phyloP scores from a whole-genome alignment of 64 coral and sea anemone genomes.

The Pocillopora verrucosa region DNA sequence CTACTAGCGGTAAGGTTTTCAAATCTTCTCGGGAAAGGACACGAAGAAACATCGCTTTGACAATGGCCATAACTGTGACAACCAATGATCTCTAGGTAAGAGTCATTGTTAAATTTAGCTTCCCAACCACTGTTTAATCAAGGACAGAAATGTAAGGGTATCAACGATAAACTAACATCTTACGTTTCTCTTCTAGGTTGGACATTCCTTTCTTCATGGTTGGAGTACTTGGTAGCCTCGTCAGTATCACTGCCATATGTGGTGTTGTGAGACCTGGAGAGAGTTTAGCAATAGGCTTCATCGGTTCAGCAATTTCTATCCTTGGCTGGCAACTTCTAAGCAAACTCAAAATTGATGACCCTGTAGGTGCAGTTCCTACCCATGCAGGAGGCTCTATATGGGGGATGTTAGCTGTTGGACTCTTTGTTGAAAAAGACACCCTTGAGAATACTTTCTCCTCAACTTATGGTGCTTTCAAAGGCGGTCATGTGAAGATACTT shows the following conservation, averaged over 20 bases:
- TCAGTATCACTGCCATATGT: slow-evolving; percentile 94
- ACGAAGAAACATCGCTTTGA: too few relatives aligned
- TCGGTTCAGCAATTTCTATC: slow-evolving; percentile 78
- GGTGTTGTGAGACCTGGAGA: slow-evolving; percentile 88
- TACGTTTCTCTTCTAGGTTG: slow-evolving; percentile 30
- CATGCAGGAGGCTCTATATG: slow-evolving; percentile 87
- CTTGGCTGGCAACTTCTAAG: slow-evolving; percentile 78
- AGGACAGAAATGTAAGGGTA: too few relatives aligned
- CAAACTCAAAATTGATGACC: slow-evolving; percentile 74
- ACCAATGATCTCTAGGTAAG: too few relatives aligned
- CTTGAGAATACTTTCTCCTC: slow-evolving; percentile 65
- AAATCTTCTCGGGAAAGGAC: too few relatives aligned
- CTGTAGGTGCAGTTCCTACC: slow-evolving; percentile 78
- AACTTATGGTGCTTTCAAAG: slow-evolving; percentile 83
- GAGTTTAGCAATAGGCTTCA: slow-evolving; percentile 82
- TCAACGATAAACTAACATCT: not conserved
- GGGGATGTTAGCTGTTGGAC: slow-evolving; percentile 86
- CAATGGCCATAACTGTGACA: too few relatives aligned
- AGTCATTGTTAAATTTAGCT: too few relatives aligned
- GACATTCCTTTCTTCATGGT: slow-evolving; percentile 89
- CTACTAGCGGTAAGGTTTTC: too few relatives aligned
- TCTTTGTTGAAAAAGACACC: slow-evolving; percentile 84
- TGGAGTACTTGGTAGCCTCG: slow-evolving; percentile 79
- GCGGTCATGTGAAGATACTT: slow-evolving; percentile 69
- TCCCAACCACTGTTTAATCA: too few relatives aligned